phyloP scores from a whole-genome alignment of 2,888 invertebrate genomes.

The Agrochola lychnidis region DNA sequence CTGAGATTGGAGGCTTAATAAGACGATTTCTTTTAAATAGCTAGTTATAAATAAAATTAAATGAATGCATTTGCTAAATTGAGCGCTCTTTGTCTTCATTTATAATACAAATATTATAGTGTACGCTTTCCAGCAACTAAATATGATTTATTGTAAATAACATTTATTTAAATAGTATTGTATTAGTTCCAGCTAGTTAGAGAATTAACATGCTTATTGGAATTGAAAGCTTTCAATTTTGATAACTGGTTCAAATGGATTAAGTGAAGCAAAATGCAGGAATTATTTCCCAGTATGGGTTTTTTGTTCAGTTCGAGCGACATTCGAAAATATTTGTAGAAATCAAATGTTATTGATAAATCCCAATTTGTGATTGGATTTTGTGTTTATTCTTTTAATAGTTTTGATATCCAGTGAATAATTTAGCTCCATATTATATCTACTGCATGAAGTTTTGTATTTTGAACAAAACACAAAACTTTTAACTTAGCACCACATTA shows the following conservation, averaged over 20 bases:
- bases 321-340: constrained; percentile 9
- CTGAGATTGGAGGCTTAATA: too few species aligned
- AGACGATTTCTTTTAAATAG: too few species aligned
- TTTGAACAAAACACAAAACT: not conserved
- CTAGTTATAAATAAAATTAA: too few species aligned
- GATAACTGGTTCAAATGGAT: constrained; percentile 7
- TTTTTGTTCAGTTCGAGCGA: not conserved
- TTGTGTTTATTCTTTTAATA: not conserved
- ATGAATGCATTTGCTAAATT: too few species aligned
- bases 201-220: not conserved
- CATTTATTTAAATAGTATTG: not conserved
- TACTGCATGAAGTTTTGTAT: not conserved
- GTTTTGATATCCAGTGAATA: not conserved
- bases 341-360: not conserved
- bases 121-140: not conserved
- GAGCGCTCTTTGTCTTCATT: too few species aligned
- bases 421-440: not conserved
- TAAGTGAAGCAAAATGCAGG: not conserved
- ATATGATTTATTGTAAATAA: too few species aligned
- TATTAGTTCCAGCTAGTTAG: not conserved
- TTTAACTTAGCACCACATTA: not conserved
- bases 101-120: not conserved
- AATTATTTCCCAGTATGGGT: not conserved
- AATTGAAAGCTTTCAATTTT: constrained; percentile 23
- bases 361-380: constrained; percentile 1